Conservation (phyloP, 2,888 invertebrate species). For the Candidula unifasciata region DNA sequence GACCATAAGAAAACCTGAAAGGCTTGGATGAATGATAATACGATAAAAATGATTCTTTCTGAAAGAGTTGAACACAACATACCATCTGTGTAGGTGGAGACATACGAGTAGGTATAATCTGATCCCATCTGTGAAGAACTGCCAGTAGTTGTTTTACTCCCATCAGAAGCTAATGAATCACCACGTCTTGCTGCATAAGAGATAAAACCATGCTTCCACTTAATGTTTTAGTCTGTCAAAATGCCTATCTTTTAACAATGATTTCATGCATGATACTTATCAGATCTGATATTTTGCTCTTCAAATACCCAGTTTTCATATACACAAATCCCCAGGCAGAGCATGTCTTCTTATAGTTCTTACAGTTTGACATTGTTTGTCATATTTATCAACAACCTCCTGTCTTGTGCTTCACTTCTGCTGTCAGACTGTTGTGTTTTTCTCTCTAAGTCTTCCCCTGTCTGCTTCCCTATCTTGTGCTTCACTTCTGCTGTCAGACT, state of each 20-base stretch:
- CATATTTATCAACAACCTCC: no score
- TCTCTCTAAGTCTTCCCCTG: no score
- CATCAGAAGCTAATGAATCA: not conserved
- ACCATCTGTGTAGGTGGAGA: constrained; percentile 25
- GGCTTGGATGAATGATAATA: not conserved
- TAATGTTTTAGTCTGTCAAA: no score
- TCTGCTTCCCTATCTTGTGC: no score
- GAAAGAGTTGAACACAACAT: not conserved
- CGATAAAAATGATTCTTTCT: not conserved
- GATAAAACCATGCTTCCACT: not conserved
- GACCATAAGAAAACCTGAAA: no score
- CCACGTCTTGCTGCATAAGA: not conserved
- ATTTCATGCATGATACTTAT: not conserved
- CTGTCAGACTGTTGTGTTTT: no score
- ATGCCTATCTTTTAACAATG: no score
- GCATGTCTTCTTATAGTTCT: no score
- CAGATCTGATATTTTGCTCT: not conserved
- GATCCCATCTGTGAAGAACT: not conserved
- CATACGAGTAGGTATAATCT: constrained; percentile 26
- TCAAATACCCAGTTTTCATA: not conserved
- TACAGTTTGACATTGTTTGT: no score
- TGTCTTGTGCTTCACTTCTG: no score
- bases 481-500: no score
- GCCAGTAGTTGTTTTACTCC: not conserved
- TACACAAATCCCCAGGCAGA: not conserved